Percentiles rank a stretch among this genome's conserved stretches.
Conservation (phyloP, 2,888 invertebrate species). For the Anagyrus pseudococci region DNA sequence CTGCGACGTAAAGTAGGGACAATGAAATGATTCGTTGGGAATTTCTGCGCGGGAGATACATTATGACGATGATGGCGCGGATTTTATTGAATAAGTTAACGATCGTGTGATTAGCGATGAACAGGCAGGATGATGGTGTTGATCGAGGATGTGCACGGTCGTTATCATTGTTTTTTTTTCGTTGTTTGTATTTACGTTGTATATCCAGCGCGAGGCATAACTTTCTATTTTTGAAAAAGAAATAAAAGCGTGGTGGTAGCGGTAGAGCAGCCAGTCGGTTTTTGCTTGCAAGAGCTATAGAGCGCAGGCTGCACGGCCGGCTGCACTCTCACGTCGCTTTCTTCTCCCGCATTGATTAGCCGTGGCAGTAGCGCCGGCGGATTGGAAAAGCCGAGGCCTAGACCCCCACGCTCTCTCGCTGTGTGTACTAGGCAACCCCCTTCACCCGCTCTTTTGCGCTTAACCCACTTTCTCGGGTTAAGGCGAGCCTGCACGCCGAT, state of each 20-base stretch:
- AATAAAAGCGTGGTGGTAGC: background rate
- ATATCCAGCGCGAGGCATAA: too few species aligned
- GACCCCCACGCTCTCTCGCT: conserved; percentile 14
- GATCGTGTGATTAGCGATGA: too few species aligned
- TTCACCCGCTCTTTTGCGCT: conserved; percentile 8
- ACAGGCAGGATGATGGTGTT: too few species aligned
- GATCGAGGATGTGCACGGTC: too few species aligned
- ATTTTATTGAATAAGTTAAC: too few species aligned
- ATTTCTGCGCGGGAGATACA: too few species aligned
- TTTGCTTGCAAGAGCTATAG: background rate
- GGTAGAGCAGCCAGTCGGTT: background rate
- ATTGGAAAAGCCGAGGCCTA: conserved; percentile 25
- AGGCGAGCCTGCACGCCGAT: conserved; percentile 14
- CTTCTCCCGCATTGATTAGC: conserved; percentile 16
- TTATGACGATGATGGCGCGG: too few species aligned
- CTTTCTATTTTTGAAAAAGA: background rate
- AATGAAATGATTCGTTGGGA: too few species aligned
- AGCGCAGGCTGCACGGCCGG: background rate
- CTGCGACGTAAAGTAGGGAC: too few species aligned
- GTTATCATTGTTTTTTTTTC: too few species aligned
- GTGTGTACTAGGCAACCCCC: too few species aligned
- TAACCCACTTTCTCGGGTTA: conserved; percentile 39
- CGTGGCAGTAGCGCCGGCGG: background rate
- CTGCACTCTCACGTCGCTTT: conserved; percentile 24
- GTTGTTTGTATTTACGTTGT: too few species aligned